Base-by-base conservation (phyloP, 1,140 invertebrate species). In the Chironomus tepperi region DNA sequence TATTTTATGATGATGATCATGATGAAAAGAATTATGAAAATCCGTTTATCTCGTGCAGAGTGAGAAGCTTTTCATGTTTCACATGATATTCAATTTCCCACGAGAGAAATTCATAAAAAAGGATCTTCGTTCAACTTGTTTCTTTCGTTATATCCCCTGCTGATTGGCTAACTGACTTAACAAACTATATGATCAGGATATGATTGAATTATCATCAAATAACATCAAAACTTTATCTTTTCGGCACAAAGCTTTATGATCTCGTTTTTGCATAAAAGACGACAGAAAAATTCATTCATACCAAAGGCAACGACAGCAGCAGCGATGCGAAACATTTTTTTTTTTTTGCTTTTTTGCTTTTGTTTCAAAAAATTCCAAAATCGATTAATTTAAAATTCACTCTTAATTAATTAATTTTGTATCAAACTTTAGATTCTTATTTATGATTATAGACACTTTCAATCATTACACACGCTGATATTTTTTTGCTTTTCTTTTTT, bases 1-100 rank as follows among this genome's bases (percentile, higher is more conserved):
- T 57, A 34, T 57, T 57, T 57, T 57, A 57, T 57, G 47, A 57
- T 34, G 24, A 34, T 34, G 24, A 57, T 57, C 47, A 34, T 34
- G 12, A 57, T 57, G 47, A 57, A 57, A 57, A 57, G 47, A 57
- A 57, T 57, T 57, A 57, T 57, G 47, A 57, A 57, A 57, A 57
- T 57, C 47, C 47, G 47, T 57, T 57, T 57, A 57, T 57, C 12
- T 57, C 47, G 47, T 57, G 47, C 12, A 57, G 47, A 12, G 47
- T n/a, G 47, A 12, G 43, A 15, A 47, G 43, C 8, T 9, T 34
- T 34, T 34, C 24, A 34, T 34, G 24, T 34, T 34, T 34, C 24
- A 34, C n/a, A 57, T 12, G n/a, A 5, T 12, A 57, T n/a, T 57
- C 12, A 57, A n/a, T 57, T 57, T 57, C 47, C 47, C 47, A 57